Conservation (phyloP, 2,888 invertebrate species). For the Athalia rosae region DNA sequence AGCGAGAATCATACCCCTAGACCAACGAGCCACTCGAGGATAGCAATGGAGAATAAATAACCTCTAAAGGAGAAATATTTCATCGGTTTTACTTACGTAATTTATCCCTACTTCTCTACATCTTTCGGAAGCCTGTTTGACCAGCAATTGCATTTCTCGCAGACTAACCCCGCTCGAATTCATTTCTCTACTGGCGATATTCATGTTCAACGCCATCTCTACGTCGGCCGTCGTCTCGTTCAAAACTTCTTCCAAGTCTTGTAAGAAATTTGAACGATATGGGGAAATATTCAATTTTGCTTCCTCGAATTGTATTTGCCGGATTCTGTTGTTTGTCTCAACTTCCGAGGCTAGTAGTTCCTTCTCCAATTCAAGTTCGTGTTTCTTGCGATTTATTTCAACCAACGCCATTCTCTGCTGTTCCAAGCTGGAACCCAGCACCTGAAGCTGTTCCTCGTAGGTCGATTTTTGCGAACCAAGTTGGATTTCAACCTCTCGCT, state of each 20-base stretch:
- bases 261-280: conserved; percentile 75
- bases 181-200: conserved; percentile 62
- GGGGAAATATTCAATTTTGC: conserved; percentile 70
- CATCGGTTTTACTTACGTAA: conserved; percentile 63
- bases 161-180: conserved; percentile 66
- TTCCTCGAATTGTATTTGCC: conserved; percentile 73
- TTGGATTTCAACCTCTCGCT: conserved; percentile 67
- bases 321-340: conserved; percentile 73
- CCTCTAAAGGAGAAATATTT: conserved; percentile 8
- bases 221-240: conserved; percentile 67
- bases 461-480: conserved; percentile 66
- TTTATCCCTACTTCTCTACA: conserved; percentile 68
- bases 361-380: conserved; percentile 68
- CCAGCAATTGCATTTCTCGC: conserved; percentile 70
- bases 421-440: conserved; percentile 66
- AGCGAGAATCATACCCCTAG: conserved; percentile 49
- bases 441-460: conserved; percentile 68
- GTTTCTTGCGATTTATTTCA: conserved; percentile 64
- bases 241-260: conserved; percentile 75
- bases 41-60: conserved; percentile 16
- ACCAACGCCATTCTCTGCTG: conserved; percentile 68
- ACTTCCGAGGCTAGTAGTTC: conserved; percentile 71
- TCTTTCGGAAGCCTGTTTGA: conserved; percentile 70
- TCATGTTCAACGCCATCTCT: conserved; percentile 64
- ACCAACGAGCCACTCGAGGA: conserved; percentile 52